These are phyloP conservation scores for Mongoloraphidia duomilia DNA, from an alignment of 2,888 invertebrate genomes.

Conservation along the genomic window DNA sequence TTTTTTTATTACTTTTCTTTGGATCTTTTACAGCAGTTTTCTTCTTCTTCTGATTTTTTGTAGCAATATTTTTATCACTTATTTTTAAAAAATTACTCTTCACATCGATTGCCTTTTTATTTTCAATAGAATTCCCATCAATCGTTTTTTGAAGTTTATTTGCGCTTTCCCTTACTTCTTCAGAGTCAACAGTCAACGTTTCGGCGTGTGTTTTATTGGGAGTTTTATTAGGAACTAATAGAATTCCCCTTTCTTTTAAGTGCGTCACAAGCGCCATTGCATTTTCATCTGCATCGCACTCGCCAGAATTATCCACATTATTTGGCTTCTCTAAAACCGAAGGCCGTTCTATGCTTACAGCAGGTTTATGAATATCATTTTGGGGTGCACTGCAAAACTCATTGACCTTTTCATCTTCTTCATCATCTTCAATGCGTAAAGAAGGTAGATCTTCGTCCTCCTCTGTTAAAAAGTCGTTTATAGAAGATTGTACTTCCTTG, in stretches of 20 bases:
- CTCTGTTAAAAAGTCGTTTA: too few relatives aligned
- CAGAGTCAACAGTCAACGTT: too few relatives aligned
- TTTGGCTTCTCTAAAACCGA: too few relatives aligned
- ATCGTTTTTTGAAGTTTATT: too few relatives aligned
- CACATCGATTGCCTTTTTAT: neutral
- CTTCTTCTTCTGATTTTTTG: slow-evolving; percentile 8
- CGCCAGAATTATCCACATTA: neutral
- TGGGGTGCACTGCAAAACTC: too few relatives aligned
- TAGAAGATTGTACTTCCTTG: neutral
- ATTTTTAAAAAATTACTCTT: slow-evolving; percentile 2
- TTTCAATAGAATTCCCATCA: neutral
- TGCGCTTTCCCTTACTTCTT: too few relatives aligned
- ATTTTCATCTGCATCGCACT: slow-evolving; percentile 1
- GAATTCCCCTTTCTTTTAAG: slow-evolving; percentile 25
- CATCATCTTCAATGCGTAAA: too few relatives aligned
- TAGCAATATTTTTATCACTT: slow-evolving; percentile 14
- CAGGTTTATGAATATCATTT: too few relatives aligned
- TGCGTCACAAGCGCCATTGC: slow-evolving; percentile 18
- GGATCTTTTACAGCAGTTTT: neutral
- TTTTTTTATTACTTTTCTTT: neutral
- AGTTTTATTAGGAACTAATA: slow-evolving; percentile 21
- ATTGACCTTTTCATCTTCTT: too few relatives aligned
- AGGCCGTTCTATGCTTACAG: too few relatives aligned
- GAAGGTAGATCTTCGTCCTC: too few relatives aligned
- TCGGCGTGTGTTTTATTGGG: too few relatives aligned